These are phyloP conservation scores for Aythya fuligula DNA, from an alignment of 2,797 vertebrate species.

Conservation along the genomic window DNA sequence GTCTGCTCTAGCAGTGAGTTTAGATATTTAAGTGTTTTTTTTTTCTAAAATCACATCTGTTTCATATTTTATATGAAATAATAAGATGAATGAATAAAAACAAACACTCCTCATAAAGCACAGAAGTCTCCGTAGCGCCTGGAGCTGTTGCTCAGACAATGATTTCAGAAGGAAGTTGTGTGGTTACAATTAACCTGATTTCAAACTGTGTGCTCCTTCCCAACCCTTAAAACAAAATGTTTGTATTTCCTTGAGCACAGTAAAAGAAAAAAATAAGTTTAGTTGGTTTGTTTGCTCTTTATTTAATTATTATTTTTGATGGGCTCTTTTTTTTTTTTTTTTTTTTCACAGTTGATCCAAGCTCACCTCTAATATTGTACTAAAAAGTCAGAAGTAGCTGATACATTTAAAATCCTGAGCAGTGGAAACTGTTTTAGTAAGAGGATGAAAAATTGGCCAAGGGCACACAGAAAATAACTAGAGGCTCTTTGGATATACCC, in stretches of 20 bases:
- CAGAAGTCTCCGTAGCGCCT: not conserved
- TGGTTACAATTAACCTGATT: conserved; percentile 18
- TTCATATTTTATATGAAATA: not conserved
- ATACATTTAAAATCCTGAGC: not conserved
- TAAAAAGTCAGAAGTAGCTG: not conserved
- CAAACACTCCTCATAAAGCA: not conserved
- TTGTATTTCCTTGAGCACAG: not conserved
- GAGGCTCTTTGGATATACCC: not conserved
- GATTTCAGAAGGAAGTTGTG: not conserved
- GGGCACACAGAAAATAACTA: not conserved
- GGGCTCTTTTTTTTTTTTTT: no score
- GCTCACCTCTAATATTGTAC: not conserved
- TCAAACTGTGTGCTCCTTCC: not conserved
- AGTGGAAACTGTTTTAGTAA: not conserved
- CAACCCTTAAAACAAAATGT: not conserved
- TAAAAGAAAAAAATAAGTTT: not conserved
- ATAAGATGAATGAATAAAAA: not conserved
- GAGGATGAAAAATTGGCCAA: not conserved
- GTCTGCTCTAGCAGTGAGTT: not conserved
- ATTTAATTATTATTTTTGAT: not conserved
- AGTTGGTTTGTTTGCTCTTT: not conserved
- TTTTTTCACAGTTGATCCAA: not conserved
- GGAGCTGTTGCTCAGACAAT: not conserved
- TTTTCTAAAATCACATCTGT: not conserved
- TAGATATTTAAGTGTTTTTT: not conserved